Evolutionary conservation across 2,888 invertebrate species (phyloP), one percentile per base, ranked within the genome.

Genomic region (Callyntrura sp.): DNA sequence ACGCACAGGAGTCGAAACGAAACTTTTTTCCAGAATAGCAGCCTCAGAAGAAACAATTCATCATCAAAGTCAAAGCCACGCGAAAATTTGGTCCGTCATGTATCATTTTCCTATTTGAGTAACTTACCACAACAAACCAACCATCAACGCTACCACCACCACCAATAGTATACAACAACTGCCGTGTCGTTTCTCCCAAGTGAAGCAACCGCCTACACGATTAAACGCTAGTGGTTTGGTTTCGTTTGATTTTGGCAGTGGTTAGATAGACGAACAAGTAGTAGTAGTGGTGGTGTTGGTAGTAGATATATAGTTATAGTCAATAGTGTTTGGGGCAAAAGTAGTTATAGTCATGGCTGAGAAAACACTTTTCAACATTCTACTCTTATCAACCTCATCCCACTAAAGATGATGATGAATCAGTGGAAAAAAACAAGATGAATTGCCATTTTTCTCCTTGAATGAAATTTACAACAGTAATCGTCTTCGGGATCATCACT

Each of bases 291-390:
- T 60, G 8, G 20, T 60, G 20, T 1, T 60, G 3, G n/a, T 20
- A 17, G 6, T 62, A 62, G 25, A n/a, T n/a, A n/a, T n/a, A n/a
- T 25, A 62, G 25, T 25, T 12, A 1, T 11, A 62, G 3, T 62
- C 25, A 25, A 1, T 11, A 62, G 3, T 62, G 62, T n/a, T 57
- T n/a, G 60, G 5, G 14, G 51, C 11, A 51, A 17, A 60, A 43
- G 51, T 25, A 51, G 57, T 79, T 60, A 79, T 25, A 51, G 57
- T 79, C 79, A 79, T 60, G 79, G 79, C 35, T 79, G 79, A 79
- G 79, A 57, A 35, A 35, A 11, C 79, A 20, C 57, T 60, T 35
- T 35, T 57, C 17, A 60, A 20, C 35, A 17, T 3, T 28, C 11
- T 35, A 9, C 28, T 68, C 35, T 14, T 14, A n/a, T 14, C 12